Conservation (phyloP, 2,888 invertebrate genomes). For the Osedax frankpressi region DNA sequence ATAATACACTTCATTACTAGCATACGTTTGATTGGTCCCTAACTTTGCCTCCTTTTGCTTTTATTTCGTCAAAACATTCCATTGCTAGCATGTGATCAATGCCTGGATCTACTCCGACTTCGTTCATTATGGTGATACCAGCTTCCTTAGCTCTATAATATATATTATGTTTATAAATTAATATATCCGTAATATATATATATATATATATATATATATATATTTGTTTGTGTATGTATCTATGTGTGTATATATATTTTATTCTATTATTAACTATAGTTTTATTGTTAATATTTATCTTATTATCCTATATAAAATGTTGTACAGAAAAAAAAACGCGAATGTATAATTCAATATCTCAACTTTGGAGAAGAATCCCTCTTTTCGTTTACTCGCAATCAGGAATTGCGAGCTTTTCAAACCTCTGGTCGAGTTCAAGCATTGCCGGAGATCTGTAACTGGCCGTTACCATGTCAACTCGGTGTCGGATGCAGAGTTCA, state of each 20-base stretch:
- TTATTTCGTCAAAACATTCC: slow-evolving; percentile 86
- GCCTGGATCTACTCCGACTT: slow-evolving; percentile 95
- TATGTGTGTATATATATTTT: background rate
- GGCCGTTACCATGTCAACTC: slow-evolving; percentile 86
- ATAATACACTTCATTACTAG: too few species aligned
- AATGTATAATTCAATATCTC: too few species aligned
- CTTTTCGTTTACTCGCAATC: too few species aligned
- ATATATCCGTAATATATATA: background rate
- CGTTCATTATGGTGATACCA: slow-evolving; percentile 83
- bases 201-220: background rate
- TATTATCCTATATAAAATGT: too few species aligned
- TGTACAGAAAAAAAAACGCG: too few species aligned
- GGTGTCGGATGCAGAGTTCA: slow-evolving; percentile 68
- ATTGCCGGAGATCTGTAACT: slow-evolving; percentile 81
- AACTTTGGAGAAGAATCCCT: too few species aligned
- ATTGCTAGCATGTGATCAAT: slow-evolving; percentile 90
- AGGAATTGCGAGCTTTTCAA: too few species aligned
- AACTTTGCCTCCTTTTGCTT: slow-evolving; percentile 64
- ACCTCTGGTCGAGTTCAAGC: slow-evolving; percentile 55
- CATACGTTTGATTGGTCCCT: too few species aligned
- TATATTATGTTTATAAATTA: background rate
- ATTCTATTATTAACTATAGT: too few species aligned
- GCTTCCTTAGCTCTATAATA: slow-evolving; percentile 63
- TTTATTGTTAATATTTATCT: too few species aligned
- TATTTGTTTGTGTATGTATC: background rate